phyloP scores from a whole-genome alignment of 2,797 vertebrate genomes.

The Gorsachius magnificus region DNA sequence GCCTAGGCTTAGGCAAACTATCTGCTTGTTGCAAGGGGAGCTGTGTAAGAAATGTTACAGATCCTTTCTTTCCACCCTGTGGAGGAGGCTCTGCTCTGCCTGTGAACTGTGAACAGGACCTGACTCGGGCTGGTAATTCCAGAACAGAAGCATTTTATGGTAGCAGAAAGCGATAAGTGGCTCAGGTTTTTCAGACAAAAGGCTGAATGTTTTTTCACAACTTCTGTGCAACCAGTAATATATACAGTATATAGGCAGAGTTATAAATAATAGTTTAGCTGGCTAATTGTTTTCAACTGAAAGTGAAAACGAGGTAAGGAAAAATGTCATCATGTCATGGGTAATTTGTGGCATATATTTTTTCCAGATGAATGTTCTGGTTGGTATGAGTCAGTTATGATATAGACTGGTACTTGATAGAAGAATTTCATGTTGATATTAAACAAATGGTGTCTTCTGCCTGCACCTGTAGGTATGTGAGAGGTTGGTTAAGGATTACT shows the following conservation, averaged over 20 bases:
- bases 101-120: background rate
- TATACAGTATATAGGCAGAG: background rate
- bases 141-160: background rate
- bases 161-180: background rate
- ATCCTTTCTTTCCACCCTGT: background rate
- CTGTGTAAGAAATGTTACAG: background rate
- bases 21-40: background rate
- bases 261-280: background rate
- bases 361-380: background rate
- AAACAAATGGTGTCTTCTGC: background rate
- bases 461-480: background rate
- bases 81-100: background rate
- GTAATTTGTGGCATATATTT: background rate
- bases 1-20: background rate
- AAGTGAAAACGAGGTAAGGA: background rate
- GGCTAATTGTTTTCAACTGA: background rate
- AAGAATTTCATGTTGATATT: background rate
- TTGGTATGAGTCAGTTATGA: background rate
- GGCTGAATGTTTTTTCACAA: background rate
- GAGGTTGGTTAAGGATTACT: background rate
- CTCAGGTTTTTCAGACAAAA: background rate
- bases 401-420: background rate
- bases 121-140: background rate
- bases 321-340: background rate
- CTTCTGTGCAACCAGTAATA: background rate